Evolutionary conservation across 1,140 invertebrate species (phyloP).

Genomic region (Drosophila santomea): DNA sequence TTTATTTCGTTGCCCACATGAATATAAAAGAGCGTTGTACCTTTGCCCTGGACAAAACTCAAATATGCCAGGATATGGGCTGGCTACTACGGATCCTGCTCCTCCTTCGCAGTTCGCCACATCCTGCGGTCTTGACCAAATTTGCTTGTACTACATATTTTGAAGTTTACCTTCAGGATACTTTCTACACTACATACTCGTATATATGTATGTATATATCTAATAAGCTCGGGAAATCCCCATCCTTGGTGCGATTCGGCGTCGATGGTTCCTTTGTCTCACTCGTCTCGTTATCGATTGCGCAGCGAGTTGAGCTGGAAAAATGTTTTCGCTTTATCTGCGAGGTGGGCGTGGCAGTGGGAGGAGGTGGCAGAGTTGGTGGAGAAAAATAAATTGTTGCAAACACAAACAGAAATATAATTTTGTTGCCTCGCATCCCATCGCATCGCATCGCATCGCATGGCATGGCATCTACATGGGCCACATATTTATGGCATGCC

Average conservation of each 20-base stretch:
- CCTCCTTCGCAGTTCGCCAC: conserved; percentile 5
- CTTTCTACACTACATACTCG: background rate
- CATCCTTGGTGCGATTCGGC: background rate
- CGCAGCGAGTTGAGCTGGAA: conserved; percentile 47
- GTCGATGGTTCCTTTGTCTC: conserved; percentile 40
- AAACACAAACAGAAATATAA: conserved; percentile 83
- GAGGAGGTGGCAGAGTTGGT: conserved; percentile 7
- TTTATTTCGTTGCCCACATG: conserved; percentile 11
- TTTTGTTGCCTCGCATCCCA: conserved; percentile 63
- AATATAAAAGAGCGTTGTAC: conserved; percentile 11
- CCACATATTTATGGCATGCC: conserved; percentile 82
- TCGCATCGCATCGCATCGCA: conserved; percentile 5
- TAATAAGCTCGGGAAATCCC: conserved; percentile 29
- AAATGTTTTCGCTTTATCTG: conserved; percentile 50
- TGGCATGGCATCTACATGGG: conserved; percentile 33
- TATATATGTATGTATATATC: background rate
- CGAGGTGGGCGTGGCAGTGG: conserved; percentile 11
- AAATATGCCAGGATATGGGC: conserved; percentile 51
- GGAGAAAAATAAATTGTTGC: conserved; percentile 74
- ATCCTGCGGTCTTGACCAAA: conserved; percentile 32
- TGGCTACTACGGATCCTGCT: background rate
- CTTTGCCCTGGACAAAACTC: conserved; percentile 13
- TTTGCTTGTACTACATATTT: conserved; percentile 42
- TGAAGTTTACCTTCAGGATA: conserved; percentile 9
- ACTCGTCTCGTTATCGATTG: conserved; percentile 31